Evolutionary conservation across 2,113 vertebrate genomes (phyloP).

Genomic region (Lophius piscatorius): DNA sequence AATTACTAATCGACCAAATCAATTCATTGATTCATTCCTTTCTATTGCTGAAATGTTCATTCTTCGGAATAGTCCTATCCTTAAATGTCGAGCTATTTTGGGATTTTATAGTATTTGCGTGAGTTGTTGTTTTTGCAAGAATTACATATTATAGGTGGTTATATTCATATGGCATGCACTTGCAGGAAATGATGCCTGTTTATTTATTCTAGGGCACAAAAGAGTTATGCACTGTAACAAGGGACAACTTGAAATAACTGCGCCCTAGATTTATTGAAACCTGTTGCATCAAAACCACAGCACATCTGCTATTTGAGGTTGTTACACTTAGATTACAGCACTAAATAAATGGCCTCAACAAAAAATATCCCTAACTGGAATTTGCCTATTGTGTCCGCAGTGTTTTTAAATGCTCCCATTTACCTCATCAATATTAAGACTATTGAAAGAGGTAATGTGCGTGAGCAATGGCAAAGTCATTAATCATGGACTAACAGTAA

Average conservation of each 20-base stretch:
- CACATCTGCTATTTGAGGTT: background rate
- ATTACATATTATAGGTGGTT: background rate
- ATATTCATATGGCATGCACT: background rate
- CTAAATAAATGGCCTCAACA: background rate
- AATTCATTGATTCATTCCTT: conserved; percentile 13
- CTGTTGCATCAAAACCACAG: background rate
- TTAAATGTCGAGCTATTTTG: too few relatives aligned
- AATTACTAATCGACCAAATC: conserved; percentile 65
- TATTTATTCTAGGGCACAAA: background rate
- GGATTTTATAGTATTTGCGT: background rate
- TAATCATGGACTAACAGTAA: conserved; percentile 53
- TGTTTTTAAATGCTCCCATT: conserved; percentile 34
- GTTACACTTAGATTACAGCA: background rate
- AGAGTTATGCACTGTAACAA: background rate
- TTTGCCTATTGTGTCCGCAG: conserved; percentile 19
- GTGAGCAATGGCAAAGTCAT: conserved; percentile 45
- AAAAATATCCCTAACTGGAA: conserved; percentile 26
- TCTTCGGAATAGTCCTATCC: background rate
- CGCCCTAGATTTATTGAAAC: background rate
- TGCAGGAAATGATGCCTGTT: background rate
- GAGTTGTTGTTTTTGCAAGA: background rate
- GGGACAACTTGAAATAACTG: background rate
- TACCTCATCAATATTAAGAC: conserved; percentile 34
- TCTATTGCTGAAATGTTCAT: conserved; percentile 24
- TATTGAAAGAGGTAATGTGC: conserved; percentile 38